These are phyloP conservation scores for Pantala flavescens DNA, from an alignment of 1,140 invertebrate genomes.

Conservation along the genomic window DNA sequence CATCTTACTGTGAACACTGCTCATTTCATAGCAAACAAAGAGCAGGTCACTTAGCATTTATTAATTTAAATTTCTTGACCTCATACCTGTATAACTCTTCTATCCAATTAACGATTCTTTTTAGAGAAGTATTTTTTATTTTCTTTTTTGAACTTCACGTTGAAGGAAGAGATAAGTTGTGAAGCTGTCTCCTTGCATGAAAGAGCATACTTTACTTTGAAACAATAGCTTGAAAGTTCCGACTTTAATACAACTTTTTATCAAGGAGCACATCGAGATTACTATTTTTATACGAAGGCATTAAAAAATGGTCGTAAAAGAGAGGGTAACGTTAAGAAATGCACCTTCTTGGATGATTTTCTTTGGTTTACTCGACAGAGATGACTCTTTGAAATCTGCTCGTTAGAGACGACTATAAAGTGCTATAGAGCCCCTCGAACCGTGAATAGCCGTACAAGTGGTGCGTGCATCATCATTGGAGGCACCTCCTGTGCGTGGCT, in stretches of 20 bases:
- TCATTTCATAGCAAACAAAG: background rate
- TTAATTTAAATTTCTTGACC: background rate
- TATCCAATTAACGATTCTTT: background rate
- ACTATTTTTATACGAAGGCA: background rate
- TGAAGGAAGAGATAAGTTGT: background rate
- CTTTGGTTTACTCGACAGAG: background rate
- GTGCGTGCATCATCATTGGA: slow-evolving; percentile 8
- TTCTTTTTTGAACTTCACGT: slow-evolving; percentile 1
- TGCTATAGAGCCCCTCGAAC: background rate
- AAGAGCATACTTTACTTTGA: background rate
- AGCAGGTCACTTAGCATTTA: slow-evolving; percentile 1
- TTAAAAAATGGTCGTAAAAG: background rate
- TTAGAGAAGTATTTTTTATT: background rate
- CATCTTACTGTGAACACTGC: background rate
- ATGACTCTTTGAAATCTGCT: background rate
- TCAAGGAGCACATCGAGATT: background rate
- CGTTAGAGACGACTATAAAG: slow-evolving; percentile 1
- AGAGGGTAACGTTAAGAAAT: background rate
- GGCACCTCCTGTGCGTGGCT: slow-evolving; percentile 5
- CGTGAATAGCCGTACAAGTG: background rate
- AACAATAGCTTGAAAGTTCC: background rate
- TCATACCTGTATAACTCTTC: background rate
- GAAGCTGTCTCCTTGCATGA: background rate
- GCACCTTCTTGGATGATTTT: background rate
- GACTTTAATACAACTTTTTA: background rate